Base-by-base conservation (phyloP, 2,113 vertebrate genomes). In the Hirundichthys speculiger region DNA sequence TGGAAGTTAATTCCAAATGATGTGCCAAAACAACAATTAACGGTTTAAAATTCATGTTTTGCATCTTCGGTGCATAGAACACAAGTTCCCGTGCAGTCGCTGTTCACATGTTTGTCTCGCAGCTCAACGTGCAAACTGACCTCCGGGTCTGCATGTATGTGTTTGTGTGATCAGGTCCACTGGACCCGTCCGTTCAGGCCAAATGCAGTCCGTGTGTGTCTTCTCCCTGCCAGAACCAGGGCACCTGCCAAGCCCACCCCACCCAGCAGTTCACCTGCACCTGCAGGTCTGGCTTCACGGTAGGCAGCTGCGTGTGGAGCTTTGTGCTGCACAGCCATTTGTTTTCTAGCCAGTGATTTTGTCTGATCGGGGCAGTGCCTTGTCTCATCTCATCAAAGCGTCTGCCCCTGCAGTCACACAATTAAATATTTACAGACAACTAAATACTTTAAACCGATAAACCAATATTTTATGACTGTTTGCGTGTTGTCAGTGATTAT, bases 151-250 rank as follows among this genome's bases (percentile, higher is more conserved):
- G 10, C 48, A 39, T 58, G 43, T 70, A 38, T 69, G 24, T 64
- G 22, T 78, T 47, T 73, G 52, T 71, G 69, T 21, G 6, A 0
- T n/a, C 85, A 99, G 98, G 94, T 64, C 90, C 93, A 0, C 93
- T 94, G 0, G 88, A 94, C 11, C 64, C 93, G 1, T 92, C 89
- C 0, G 72, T 99, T 39, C 94, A 94, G 90, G 94, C 93, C 69
- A 99, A 99, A 76, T 99, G 98, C 74, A 94, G 94, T 30, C 98
- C 96, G 0, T 99, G 98, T 70, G 77, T 95, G 51, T 94, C 95
- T 6, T 93, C 79, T 25, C 98, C 96, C 0, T 99, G 98, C 72
- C 93, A 83, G 85, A 96, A 99, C 88, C 93, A 91, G 76, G 98
- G 94, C 39, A 85, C 78, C 64, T 99, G 98, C 77, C 91, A 90